Base-by-base conservation (phyloP, 1,140 invertebrate genomes). In the Theocolax elegans region DNA sequence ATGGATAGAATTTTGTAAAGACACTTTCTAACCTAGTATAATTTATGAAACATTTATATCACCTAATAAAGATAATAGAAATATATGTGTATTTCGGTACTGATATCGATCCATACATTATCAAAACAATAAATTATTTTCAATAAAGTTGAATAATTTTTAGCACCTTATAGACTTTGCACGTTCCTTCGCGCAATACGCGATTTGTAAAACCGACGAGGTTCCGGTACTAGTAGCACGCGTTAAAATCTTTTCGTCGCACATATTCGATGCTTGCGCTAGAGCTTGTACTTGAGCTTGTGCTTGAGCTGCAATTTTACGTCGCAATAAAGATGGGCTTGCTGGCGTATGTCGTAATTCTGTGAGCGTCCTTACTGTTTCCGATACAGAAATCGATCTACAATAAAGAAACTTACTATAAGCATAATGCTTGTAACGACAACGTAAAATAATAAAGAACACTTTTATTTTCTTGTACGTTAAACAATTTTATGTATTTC, bases 281-380 rank as follows among this genome's bases (percentile, higher is more conserved):
- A 65, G 69, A 17, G 15, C 72, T 44, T 78, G 72, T 7, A 62
- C 38, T 42, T 78, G 77, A 38, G 66, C 68, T 19, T 80, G 80
- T n/a, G 74, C 68, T 12, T 79, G 75, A 1, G 72, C 71, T 12
- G 81, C 76, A 67, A 82, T 74, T 27, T 92, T 89, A 7, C 94
- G 88, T 4, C 94, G 88, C 15, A 94, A 85, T 3, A 92, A 87
- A 62, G 91, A 92, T 1, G 94, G 94, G 77, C 93, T 95, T 1
- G 93, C 92, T 0, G 94, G 94, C 74, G 92, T 94, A 81, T 95
- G 94, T 76, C 93, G 92, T 67, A 94, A 82, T 79, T 95, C 93
- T 0, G 93, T 95, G 64, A 96, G 81, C 21, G 92, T 93, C 79
- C 93, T 92, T 12, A 96, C 93, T 1, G 94, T 94, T 82, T 95